Evolutionary conservation across 2,888 invertebrate genomes (phyloP).

Genomic region (Acrobasis suavella): DNA sequence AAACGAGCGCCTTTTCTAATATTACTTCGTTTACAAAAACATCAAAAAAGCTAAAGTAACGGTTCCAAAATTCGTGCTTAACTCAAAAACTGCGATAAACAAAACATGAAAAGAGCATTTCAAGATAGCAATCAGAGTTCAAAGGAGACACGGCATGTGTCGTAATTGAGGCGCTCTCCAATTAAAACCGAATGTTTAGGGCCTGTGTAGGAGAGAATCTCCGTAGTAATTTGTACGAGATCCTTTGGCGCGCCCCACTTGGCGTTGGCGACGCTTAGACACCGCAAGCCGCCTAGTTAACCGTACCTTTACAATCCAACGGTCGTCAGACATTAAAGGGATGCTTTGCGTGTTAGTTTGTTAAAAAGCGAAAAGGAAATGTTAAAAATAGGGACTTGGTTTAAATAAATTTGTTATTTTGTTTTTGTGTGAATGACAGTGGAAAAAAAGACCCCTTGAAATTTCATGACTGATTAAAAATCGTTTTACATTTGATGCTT

Average conservation of each 20-base stretch:
- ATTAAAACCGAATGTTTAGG: constrained; percentile 74
- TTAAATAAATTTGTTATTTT: not conserved
- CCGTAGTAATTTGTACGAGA: constrained; percentile 60
- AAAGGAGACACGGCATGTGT: constrained; percentile 67
- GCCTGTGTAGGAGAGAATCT: constrained; percentile 50
- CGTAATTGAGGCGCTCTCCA: constrained; percentile 72
- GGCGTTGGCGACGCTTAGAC: constrained; percentile 44
- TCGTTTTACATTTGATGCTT: no score
- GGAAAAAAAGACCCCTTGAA: not conserved
- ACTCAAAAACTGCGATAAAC: constrained; percentile 8
- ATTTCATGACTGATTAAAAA: not conserved
- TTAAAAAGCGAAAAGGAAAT: constrained; percentile 43
- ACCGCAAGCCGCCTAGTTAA: constrained; percentile 44
- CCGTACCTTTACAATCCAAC: constrained; percentile 43
- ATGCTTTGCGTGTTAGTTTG: constrained; percentile 47
- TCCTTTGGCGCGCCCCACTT: constrained; percentile 45
- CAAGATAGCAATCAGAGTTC: constrained; percentile 69
- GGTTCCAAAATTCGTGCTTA: not conserved
- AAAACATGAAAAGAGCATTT: constrained; percentile 41
- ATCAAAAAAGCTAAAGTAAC: not conserved
- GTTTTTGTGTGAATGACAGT: not conserved
- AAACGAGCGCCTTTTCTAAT: no score
- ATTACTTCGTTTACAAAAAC: not conserved
- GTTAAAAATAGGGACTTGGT: constrained; percentile 28
- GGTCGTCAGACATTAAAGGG: constrained; percentile 48